Conservation (phyloP, 1,140 invertebrate species). For the Rhizoglyphus robini region DNA sequence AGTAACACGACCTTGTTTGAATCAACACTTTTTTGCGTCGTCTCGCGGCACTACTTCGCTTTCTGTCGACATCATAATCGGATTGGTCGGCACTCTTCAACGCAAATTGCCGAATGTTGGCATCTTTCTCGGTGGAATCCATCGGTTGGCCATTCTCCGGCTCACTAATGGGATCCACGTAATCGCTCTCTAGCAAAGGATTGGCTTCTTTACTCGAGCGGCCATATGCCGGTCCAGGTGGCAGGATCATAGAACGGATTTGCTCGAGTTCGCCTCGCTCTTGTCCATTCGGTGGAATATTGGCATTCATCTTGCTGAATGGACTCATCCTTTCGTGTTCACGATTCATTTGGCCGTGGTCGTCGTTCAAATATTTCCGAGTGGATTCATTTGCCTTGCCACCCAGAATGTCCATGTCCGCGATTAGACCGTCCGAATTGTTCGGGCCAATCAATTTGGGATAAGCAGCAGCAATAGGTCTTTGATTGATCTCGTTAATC, state of each 20-base stretch:
- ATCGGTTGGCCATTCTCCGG: not conserved
- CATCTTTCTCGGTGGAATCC: not conserved
- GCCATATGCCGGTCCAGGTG: not conserved
- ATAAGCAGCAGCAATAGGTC: too few species aligned
- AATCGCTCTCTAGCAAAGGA: not conserved
- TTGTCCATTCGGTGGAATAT: too few species aligned
- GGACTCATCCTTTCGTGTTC: not conserved
- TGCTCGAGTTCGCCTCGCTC: not conserved
- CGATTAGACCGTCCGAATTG: too few species aligned
- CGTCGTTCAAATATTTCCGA: not conserved
- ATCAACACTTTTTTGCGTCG: not conserved
- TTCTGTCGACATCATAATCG: not conserved
- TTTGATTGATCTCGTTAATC: not conserved
- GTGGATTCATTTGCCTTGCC: not conserved
- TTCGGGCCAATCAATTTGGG: not conserved
- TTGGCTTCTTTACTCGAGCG: not conserved
- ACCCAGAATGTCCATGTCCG: not conserved
- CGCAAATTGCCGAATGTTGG: slow-evolving; percentile 4
- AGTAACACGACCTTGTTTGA: not conserved
- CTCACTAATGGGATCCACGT: not conserved
- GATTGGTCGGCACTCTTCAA: slow-evolving; percentile 6
- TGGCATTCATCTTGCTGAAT: not conserved
- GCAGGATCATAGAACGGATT: slow-evolving; percentile 1
- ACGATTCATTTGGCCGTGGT: not conserved
- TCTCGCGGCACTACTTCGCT: not conserved